Evolutionary conservation across 2,113 vertebrate genomes (phyloP).

Genomic region (Chloebia gouldiae): DNA sequence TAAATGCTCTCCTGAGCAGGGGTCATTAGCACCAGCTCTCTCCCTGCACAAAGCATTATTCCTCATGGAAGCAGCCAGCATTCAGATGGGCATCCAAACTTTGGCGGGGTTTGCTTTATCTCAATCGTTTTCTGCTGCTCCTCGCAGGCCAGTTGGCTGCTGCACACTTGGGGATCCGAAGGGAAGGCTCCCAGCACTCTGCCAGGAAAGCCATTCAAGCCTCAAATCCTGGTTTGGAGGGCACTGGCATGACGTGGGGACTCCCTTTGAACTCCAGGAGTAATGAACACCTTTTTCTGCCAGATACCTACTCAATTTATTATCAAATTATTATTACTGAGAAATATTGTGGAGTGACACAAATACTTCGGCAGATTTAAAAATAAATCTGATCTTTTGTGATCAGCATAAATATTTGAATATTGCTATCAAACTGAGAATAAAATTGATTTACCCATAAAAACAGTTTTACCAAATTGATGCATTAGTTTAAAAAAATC

Average conservation of each 20-base stretch:
- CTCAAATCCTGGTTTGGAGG: not conserved
- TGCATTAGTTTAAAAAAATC: not conserved
- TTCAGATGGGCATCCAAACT: constrained; percentile 43
- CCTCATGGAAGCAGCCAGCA: constrained; percentile 38
- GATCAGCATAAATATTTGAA: not conserved
- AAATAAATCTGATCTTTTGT: not conserved
- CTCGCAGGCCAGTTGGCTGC: constrained; percentile 38
- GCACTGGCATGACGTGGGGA: not conserved
- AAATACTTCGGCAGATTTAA: not conserved
- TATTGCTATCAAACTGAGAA: not conserved
- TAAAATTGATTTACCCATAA: not conserved
- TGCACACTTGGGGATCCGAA: not conserved
- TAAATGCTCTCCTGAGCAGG: constrained; percentile 53
- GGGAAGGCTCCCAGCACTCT: constrained; percentile 15
- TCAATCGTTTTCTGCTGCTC: not conserved
- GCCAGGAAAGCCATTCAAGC: not conserved
- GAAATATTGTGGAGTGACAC: not conserved
- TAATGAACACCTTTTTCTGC: not conserved
- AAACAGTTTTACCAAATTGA: not conserved
- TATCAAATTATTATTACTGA: not conserved
- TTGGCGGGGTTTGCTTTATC: not conserved
- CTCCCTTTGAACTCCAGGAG: not conserved
- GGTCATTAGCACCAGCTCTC: constrained; percentile 43
- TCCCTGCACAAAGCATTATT: constrained; percentile 35
- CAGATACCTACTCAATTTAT: not conserved